Evolutionary conservation across 2,888 invertebrate genomes (phyloP), one percentile per base, ranked within the genome.

Genomic region (Acleris holmiana): DNA sequence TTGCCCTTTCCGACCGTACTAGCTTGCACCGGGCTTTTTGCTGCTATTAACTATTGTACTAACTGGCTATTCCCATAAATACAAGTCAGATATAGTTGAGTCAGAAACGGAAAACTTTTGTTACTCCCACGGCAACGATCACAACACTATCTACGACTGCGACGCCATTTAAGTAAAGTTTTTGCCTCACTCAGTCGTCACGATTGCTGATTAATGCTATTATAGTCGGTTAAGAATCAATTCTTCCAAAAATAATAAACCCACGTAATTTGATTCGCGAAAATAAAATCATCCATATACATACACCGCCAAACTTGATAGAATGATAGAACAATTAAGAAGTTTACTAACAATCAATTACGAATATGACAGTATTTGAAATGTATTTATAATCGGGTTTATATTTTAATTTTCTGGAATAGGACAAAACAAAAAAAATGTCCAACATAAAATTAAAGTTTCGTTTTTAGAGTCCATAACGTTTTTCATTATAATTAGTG

Each of bases 221-320:
- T 35, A 13, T 13, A 13, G 18, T 35, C 10, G 51, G 18, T 35
- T 18, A 6, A 51, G 25, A 35, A 35, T 35, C 29, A 51, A 47
- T 44, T 47, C 13, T 51, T 56, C 51, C 51, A 23, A 51, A 57
- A 51, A 23, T 18, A n/a, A 23, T 18, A 17, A 40, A n/a, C 57
- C 63, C 51, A 63, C 57, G 46, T 40, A 5, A 47, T 51, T 35
- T 35, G 35, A 35, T 2, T n/a, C 25, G 51, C 40, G 49, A 35
- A 47, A 63, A 63, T 63, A 58, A 63, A 57, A 46, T 53, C 51
- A 47, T 53, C 63, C 57, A 40, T 47, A 57, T 63, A 63, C 13
- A 35, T 18, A 10, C 4, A 25, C 17, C 13, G 13, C 4, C 13
- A 35, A 4, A 13, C 13, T 13, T 13, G 35, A 13, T 35, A 13